A percentile compares a stretch with the other conserved stretches of the same genome.
Conservation (phyloP, 1,140 invertebrate genomes). For the Neodiprion fabricii region DNA sequence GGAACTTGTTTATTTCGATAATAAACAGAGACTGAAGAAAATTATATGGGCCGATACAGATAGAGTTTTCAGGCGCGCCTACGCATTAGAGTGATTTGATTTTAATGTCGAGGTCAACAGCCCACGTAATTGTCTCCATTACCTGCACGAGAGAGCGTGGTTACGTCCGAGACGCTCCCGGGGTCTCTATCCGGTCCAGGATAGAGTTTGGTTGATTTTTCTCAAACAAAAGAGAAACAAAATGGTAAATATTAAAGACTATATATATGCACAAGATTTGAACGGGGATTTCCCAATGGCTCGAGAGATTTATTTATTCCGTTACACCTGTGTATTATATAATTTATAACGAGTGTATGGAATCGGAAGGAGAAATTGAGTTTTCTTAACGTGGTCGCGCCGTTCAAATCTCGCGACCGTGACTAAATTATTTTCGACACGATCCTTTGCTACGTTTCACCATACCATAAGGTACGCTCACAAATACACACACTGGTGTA, state of each 20-base stretch:
- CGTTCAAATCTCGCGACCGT: background rate
- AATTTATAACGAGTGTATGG: too few relatives aligned
- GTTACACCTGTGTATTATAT: background rate
- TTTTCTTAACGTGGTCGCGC: too few relatives aligned
- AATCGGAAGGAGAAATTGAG: too few relatives aligned
- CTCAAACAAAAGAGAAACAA: background rate
- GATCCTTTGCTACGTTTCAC: background rate
- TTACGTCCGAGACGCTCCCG: conserved; percentile 33
- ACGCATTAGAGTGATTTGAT: conserved; percentile 47
- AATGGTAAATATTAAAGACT: background rate
- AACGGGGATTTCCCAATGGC: background rate
- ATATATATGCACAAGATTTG: background rate
- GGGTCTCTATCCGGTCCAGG: background rate
- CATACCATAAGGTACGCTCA: background rate
- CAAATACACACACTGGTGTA: background rate
- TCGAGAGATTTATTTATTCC: background rate
- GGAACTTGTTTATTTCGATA: background rate
- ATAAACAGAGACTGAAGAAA: background rate
- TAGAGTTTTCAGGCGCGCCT: conserved; percentile 13
- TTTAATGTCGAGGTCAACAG: conserved; percentile 49
- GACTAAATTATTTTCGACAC: background rate
- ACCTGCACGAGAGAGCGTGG: conserved; percentile 51
- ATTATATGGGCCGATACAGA: conserved; percentile 3
- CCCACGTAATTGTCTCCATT: conserved; percentile 54
- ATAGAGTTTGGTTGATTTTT: background rate